Percentiles rank a stretch among this genome's conserved stretches.
Conservation (phyloP, 2,797 vertebrate genomes). For the Muscicapa striata region DNA sequence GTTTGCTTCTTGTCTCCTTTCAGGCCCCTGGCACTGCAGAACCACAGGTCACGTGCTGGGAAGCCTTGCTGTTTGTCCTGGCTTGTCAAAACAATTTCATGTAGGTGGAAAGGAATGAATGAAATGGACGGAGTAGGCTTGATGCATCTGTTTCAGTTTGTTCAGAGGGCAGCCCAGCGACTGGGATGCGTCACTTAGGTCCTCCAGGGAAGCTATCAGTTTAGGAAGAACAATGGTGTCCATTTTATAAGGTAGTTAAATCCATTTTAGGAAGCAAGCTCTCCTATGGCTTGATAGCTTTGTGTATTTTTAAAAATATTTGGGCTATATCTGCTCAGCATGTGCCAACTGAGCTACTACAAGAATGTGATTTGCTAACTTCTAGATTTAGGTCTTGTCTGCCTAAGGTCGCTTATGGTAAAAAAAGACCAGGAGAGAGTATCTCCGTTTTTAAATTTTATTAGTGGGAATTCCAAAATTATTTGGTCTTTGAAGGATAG, state of each 20-base stretch:
- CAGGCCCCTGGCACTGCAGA: constrained; percentile 34
- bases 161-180: not conserved
- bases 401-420: not conserved
- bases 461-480: not conserved
- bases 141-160: constrained; percentile 64
- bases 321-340: constrained; percentile 1
- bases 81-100: constrained; percentile 74
- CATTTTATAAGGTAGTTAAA: not conserved
- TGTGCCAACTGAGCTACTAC: not conserved
- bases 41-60: not conserved
- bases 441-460: not conserved
- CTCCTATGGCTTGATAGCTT: not conserved
- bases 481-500: not conserved
- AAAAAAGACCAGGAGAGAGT: not conserved
- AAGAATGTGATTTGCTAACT: not conserved
- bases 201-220: constrained; percentile 1
- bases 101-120: constrained; percentile 74
- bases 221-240: constrained; percentile 1
- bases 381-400: not conserved
- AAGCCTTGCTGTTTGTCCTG: constrained; percentile 70
- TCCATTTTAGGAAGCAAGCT: constrained; percentile 16
- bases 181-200: not conserved
- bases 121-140: constrained; percentile 60
- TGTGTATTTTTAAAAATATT: constrained; percentile 38
- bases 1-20: constrained; percentile 36